Base-by-base conservation (phyloP, 2,888 invertebrate species). In the Aromia moschata region DNA sequence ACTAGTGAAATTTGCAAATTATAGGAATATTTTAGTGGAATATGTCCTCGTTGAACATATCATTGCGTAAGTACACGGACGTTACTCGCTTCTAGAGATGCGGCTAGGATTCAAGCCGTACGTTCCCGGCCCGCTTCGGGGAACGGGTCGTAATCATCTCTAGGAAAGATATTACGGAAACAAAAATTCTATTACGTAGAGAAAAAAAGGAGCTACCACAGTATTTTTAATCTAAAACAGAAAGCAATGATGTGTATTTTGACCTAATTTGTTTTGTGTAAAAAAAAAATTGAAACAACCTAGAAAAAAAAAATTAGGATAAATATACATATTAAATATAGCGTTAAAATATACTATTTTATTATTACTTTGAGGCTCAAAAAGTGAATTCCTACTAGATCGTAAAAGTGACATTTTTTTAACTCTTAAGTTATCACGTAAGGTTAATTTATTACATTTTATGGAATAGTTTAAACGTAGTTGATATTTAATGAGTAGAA, bases 331-430 rank as follows among this genome's bases (percentile, higher is more conserved):
- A 49, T 49, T 38, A 33, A 5, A 25, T 12, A 38, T 49, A 49
- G 14, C 20, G 30, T 38, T 49, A 49, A 18, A 38, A 38, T 38
- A 49, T 49, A 49, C 49, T 49, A 47, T 47, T 56, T 40, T 56
- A 40, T 56, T 44, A 56, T 47, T 44, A 38, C 17, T 56, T 56
- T 43, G 65, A 67, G 65, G 67, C 67, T 67, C 67, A 67, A 67
- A 63, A 58, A 49, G 53, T 63, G 62, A 65, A 67, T 67, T 67
- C 67, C 67, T 67, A 67, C 62, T 49, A 49, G 49, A 49, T 38
- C 37, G 36, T 49, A 49, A 49, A 49, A 49, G 49, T 49, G 38
- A 49, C 37, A 49, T 49, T 49, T 49, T 33, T 37, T 49, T 33
- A 33, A 12, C 25, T 49, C 38, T 49, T 49, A 49, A 49, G 49